phyloP scores from a whole-genome alignment of 2,797 vertebrate species.

The Poecilia velifera region DNA sequence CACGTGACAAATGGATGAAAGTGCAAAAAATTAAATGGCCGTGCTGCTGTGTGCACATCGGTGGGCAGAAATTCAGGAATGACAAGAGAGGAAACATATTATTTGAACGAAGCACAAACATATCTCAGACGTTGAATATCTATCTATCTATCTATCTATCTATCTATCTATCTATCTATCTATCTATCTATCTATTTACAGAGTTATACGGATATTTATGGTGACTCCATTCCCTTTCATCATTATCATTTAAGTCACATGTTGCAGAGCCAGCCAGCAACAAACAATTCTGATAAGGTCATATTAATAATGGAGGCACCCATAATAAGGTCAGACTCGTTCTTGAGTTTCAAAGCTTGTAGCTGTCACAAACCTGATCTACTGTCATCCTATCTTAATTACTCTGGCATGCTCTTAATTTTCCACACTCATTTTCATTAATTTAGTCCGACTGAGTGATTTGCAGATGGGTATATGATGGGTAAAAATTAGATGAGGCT shows the following conservation, averaged over 20 bases:
- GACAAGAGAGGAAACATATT: conserved; percentile 48
- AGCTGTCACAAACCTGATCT: conserved; percentile 45
- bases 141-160: neutral
- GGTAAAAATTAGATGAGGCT: conserved; percentile 13
- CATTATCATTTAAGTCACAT: conserved; percentile 60
- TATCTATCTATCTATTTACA: conserved; percentile 11
- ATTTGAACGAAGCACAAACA: conserved; percentile 11
- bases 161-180: conserved; percentile 25
- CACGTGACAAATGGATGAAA: conserved; percentile 39
- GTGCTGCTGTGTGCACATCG: conserved; percentile 47
- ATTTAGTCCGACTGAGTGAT: conserved; percentile 29
- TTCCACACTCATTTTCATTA: conserved; percentile 11
- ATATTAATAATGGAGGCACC: conserved; percentile 64
- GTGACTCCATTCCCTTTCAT: conserved; percentile 40
- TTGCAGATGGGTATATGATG: conserved; percentile 25
- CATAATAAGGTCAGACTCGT: conserved; percentile 62
- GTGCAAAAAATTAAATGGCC: conserved; percentile 32
- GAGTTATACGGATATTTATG: conserved; percentile 35
- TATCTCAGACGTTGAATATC: neutral
- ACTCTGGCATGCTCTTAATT: conserved; percentile 23
- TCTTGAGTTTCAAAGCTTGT: conserved; percentile 50
- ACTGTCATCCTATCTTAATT: conserved; percentile 47
- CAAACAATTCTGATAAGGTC: conserved; percentile 72
- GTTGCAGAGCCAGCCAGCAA: conserved; percentile 51
- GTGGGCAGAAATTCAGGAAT: conserved; percentile 27